Evolutionary conservation across 2,888 invertebrate species (phyloP).

Genomic region (Parapristionchus giblindavisi): DNA sequence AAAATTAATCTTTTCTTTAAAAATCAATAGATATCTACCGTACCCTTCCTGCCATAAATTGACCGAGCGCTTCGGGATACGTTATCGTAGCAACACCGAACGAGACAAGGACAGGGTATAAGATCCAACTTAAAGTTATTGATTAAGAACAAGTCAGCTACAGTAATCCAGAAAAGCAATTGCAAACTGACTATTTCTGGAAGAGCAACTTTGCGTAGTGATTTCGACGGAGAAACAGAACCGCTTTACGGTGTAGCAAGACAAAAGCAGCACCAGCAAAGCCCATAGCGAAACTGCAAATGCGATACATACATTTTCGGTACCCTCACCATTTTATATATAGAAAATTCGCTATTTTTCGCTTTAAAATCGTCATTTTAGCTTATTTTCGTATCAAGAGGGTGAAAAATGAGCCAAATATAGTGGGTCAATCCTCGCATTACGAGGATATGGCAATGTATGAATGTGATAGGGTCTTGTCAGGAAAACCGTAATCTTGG

Average conservation of each 20-base stretch:
- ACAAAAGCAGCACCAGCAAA: conserved; percentile 62
- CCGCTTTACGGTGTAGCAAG: conserved; percentile 57
- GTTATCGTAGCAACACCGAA: conserved; percentile 85
- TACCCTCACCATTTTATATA: no score
- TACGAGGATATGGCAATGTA: no score
- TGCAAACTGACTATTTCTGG: conserved; percentile 58
- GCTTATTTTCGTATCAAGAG: no score
- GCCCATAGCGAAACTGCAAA: conserved; percentile 60
- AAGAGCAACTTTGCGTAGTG: conserved; percentile 60
- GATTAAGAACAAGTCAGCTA: neutral
- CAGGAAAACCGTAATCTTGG: neutral
- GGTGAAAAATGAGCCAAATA: no score
- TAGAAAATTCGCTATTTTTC: no score
- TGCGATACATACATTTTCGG: neutral
- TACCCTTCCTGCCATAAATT: conserved; percentile 77
- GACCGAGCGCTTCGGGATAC: conserved; percentile 90
- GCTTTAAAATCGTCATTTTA: no score
- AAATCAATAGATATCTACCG: conserved; percentile 38
- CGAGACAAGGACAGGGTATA: conserved; percentile 83
- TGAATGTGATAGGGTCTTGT: no score
- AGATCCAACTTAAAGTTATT: conserved; percentile 84
- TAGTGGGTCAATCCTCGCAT: no score
- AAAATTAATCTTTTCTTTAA: conserved; percentile 35
- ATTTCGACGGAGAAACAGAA: conserved; percentile 65
- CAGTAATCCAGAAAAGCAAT: neutral